Percentiles rank a stretch among this genome's conserved stretches.
Conservation (phyloP, 1,140 invertebrate genomes). For the Cydia splendana region DNA sequence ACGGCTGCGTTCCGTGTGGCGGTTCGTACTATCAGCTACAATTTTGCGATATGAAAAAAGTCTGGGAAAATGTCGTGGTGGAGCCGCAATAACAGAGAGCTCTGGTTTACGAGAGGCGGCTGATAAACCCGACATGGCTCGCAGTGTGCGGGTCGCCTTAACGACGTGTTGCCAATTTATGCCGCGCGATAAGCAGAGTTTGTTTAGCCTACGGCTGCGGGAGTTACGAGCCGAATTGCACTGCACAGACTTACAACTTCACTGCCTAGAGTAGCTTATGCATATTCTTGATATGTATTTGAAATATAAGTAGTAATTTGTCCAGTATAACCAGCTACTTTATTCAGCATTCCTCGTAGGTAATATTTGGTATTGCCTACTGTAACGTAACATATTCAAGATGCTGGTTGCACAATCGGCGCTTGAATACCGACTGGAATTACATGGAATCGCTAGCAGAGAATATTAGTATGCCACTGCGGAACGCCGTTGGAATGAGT, state of each 20-base stretch:
- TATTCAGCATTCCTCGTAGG: constrained; percentile 1
- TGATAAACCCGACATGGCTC: constrained; percentile 67
- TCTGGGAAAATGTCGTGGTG: constrained; percentile 62
- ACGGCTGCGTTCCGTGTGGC: constrained; percentile 43
- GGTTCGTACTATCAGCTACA: constrained; percentile 44
- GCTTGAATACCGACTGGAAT: constrained; percentile 65
- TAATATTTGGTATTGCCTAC: constrained; percentile 38
- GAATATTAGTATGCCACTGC: constrained; percentile 73
- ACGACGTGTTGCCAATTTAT: constrained; percentile 79
- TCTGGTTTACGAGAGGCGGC: constrained; percentile 72
- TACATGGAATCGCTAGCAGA: constrained; percentile 69
- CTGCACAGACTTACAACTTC: constrained; percentile 38
- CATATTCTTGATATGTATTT: constrained; percentile 35
- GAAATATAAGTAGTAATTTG: not conserved
- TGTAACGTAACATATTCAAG: constrained; percentile 72
- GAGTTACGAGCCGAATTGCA: constrained; percentile 62
- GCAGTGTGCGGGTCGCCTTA: constrained; percentile 69
- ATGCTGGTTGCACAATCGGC: constrained; percentile 68
- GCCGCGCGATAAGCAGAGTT: constrained; percentile 74
- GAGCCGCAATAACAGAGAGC: constrained; percentile 65
- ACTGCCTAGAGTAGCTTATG: constrained; percentile 36
- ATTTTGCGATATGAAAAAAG: constrained; percentile 71
- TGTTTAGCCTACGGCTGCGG: constrained; percentile 68
- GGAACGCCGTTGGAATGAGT: constrained; percentile 72
- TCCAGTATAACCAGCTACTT: not conserved